These are phyloP conservation scores for Cyclura pinguis DNA, from an alignment of 2,797 vertebrate species.

Conservation along the genomic window DNA sequence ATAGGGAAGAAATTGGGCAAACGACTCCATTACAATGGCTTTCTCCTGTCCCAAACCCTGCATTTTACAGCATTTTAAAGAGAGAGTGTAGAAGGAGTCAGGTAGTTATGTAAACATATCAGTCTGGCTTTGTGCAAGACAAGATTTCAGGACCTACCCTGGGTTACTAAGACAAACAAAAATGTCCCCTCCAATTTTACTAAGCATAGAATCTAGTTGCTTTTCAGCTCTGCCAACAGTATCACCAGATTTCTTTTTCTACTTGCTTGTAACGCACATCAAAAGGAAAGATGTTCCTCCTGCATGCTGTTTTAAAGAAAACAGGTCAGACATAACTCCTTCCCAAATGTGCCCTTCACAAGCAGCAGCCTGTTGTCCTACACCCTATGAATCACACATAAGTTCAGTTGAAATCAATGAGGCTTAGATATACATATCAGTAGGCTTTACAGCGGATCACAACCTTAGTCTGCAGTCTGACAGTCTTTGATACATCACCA, in stretches of 20 bases:
- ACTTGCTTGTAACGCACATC: constrained; percentile 25
- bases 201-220: not conserved
- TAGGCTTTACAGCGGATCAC: not conserved
- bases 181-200: not conserved
- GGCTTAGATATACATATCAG: not conserved
- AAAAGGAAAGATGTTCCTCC: constrained; percentile 22
- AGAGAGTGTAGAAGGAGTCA: not conserved
- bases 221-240: not conserved
- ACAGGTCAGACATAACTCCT: not conserved
- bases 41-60: not conserved
- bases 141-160: not conserved
- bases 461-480: not conserved
- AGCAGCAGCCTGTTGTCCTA: constrained; percentile 12
- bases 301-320: not conserved
- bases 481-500: not conserved
- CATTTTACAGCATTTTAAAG: not conserved
- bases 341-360: not conserved
- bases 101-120: not conserved
- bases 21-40: no score
- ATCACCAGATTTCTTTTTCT: not conserved
- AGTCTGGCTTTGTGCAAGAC: not conserved
- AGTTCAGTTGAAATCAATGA: constrained; percentile 14
- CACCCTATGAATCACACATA: constrained; percentile 13
- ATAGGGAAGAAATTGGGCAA: no score
- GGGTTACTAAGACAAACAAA: not conserved